These are phyloP conservation scores for Drosophila sp. DNA, from an alignment of 1,140 invertebrate species.

Conservation along the genomic window DNA sequence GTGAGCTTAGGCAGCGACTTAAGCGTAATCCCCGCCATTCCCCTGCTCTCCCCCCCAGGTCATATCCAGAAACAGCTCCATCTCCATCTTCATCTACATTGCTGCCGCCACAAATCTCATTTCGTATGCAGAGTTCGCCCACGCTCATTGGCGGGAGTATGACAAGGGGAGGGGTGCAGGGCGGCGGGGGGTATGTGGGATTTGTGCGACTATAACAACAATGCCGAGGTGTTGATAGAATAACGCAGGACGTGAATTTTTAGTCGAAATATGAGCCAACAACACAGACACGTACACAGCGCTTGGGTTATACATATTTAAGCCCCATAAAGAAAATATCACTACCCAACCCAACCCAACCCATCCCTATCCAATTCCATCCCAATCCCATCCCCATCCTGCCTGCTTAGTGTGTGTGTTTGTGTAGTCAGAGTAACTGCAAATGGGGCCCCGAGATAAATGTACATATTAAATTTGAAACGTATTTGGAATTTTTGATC, in stretches of 20 bases:
- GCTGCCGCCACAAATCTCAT: slow-evolving; percentile 63
- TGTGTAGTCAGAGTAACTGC: slow-evolving; percentile 54
- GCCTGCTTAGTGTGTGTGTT: slow-evolving; percentile 7
- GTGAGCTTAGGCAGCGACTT: slow-evolving; percentile 42
- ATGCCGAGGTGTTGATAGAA: slow-evolving; percentile 79
- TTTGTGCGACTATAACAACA: slow-evolving; percentile 53
- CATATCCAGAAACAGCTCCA: slow-evolving; percentile 1
- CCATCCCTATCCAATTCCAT: not conserved
- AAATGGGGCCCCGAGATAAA: slow-evolving; percentile 55
- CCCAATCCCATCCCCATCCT: slow-evolving; percentile 16
- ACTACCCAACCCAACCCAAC: slow-evolving; percentile 11
- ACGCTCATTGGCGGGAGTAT: slow-evolving; percentile 10
- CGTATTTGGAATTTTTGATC: slow-evolving; percentile 81
- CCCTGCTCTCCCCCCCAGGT: slow-evolving; percentile 2
- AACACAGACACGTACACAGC: slow-evolving; percentile 55
- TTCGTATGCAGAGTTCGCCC: slow-evolving; percentile 69
- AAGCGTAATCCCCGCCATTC: slow-evolving; percentile 29
- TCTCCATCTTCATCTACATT: not conserved
- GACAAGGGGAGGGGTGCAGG: not conserved
- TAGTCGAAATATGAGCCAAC: slow-evolving; percentile 66
- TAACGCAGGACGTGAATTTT: slow-evolving; percentile 78
- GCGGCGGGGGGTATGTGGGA: not conserved
- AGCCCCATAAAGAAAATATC: slow-evolving; percentile 76
- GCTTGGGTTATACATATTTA: slow-evolving; percentile 77
- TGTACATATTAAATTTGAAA: slow-evolving; percentile 82